A percentile compares a stretch with the other conserved stretches of the same genome.
phyloP scores from a whole-genome alignment of 2,113 vertebrate species.

The Anser brachyrhynchus region DNA sequence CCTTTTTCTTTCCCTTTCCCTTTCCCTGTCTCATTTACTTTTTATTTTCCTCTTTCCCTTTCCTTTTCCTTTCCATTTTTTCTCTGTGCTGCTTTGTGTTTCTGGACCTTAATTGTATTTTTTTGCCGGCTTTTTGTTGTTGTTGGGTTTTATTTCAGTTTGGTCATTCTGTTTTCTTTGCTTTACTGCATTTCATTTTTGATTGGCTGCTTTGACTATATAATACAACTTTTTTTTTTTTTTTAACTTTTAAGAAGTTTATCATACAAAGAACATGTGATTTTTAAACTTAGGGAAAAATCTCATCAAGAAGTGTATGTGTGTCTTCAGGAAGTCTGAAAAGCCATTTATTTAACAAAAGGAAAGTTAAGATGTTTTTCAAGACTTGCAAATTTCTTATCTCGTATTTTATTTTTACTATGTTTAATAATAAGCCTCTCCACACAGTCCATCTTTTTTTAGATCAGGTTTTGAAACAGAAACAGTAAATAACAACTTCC shows the following conservation, averaged over 20 bases:
- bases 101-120: background rate
- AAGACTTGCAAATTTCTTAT: background rate
- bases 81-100: background rate
- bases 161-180: background rate
- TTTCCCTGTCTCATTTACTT: background rate
- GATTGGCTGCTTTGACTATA: background rate
- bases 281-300: background rate
- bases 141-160: background rate
- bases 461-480: background rate
- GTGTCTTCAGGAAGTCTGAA: background rate
- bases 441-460: background rate
- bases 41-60: background rate
- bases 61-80: background rate
- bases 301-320: background rate
- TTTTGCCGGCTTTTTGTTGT: background rate
- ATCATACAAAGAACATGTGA: background rate
- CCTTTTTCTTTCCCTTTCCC: background rate
- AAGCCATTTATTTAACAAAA: background rate
- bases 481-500: constrained; percentile 41
- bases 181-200: background rate
- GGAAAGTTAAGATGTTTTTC: background rate
- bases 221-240: background rate
- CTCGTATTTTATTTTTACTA: background rate
- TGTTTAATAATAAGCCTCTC: background rate
- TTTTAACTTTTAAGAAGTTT: background rate